phyloP scores from a whole-genome alignment of 1,140 invertebrate genomes.

The Protaetia brevitarsis region DNA sequence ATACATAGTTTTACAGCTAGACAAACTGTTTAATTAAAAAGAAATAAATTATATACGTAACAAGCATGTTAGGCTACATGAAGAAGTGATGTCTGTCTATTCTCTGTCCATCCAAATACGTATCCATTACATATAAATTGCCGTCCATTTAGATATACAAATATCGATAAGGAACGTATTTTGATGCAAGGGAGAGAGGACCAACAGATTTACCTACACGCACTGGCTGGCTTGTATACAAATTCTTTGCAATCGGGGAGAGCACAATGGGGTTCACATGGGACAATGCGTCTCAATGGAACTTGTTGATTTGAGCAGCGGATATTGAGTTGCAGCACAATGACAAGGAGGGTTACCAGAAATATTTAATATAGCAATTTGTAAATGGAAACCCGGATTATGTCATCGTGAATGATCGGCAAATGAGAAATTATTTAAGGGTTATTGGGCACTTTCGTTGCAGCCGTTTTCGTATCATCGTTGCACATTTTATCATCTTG shows the following conservation, averaged over 20 bases:
- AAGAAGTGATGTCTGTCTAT: no score
- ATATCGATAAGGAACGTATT: not conserved
- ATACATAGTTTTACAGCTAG: not conserved
- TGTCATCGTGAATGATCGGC: slow-evolving; percentile 19
- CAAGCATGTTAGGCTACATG: no score
- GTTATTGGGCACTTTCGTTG: slow-evolving; percentile 12
- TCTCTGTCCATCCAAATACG: no score
- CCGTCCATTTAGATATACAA: not conserved
- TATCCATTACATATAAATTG: no score
- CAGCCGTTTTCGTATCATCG: slow-evolving; percentile 1
- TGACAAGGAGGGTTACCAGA: slow-evolving; percentile 30
- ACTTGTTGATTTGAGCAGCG: slow-evolving; percentile 47
- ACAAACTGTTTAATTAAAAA: no score
- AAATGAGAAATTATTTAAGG: slow-evolving; percentile 22
- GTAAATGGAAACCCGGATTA: slow-evolving; percentile 38
- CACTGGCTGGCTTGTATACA: slow-evolving; percentile 38
- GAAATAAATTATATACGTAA: no score
- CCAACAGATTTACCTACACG: not conserved
- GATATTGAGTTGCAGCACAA: slow-evolving; percentile 33
- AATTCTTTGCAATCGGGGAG: slow-evolving; percentile 33
- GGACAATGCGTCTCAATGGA: slow-evolving; percentile 38
- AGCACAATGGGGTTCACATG: slow-evolving; percentile 35
- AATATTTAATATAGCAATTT: slow-evolving; percentile 44
- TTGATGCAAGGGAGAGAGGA: not conserved
- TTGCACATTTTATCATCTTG: slow-evolving; percentile 9